Conservation (phyloP, 2,113 vertebrate genomes). For the Oreochromis niloticus region DNA sequence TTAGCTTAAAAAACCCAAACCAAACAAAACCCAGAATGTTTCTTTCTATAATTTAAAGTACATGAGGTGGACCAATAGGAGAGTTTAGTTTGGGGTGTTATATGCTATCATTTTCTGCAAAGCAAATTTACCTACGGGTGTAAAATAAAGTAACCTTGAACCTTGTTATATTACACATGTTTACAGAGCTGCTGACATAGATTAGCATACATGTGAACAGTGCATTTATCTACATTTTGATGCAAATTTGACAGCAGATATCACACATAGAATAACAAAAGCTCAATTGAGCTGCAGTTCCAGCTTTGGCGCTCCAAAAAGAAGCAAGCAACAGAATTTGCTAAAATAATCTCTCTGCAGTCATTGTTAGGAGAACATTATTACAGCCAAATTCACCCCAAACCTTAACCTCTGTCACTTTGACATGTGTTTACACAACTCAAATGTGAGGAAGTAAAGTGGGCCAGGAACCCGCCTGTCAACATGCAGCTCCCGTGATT, state of each 20-base stretch:
- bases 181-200: neutral
- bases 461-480: neutral
- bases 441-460: slow-evolving; percentile 1
- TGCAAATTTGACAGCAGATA: neutral
- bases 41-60: neutral
- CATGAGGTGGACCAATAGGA: neutral
- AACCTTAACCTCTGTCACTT: slow-evolving; percentile 48
- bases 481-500: slow-evolving; percentile 32
- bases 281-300: neutral
- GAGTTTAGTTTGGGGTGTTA: neutral
- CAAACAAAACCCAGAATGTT: neutral
- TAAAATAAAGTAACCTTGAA: neutral
- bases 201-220: neutral
- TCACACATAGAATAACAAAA: neutral
- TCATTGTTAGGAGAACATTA: neutral
- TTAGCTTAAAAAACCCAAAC: neutral
- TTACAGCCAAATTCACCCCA: neutral
- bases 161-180: neutral
- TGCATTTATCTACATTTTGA: neutral
- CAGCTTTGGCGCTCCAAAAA: neutral
- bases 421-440: slow-evolving; percentile 54
- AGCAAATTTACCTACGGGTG: neutral
- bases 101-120: neutral
- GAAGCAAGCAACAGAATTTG: neutral
- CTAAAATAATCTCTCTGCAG: neutral